These are phyloP conservation scores for Muscicapa striata DNA, from an alignment of 2,797 vertebrate species.

Conservation along the genomic window DNA sequence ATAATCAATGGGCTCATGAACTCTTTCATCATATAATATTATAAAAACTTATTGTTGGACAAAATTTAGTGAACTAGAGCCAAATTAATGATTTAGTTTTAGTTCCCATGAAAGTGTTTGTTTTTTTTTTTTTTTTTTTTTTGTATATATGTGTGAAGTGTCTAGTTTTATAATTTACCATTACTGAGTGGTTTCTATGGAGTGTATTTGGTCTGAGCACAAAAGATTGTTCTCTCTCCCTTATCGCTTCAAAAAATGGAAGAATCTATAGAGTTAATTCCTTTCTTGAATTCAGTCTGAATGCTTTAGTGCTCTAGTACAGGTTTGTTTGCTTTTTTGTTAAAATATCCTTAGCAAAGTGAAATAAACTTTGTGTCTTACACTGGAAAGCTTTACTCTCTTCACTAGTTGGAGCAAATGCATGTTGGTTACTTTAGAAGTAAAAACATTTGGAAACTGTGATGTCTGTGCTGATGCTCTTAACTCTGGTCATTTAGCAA, in stretches of 20 bases:
- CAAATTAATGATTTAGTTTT: neutral
- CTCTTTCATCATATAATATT: neutral
- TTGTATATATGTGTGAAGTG: neutral
- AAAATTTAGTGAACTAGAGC: neutral
- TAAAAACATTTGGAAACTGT: neutral
- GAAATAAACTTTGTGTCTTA: neutral
- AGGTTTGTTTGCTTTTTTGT: neutral
- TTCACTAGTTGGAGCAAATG: neutral
- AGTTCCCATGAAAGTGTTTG: neutral
- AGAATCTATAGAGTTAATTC: neutral
- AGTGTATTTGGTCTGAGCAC: neutral
- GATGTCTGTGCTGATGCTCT: neutral
- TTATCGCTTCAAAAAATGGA: neutral
- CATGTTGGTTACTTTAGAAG: neutral
- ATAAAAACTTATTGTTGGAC: neutral
- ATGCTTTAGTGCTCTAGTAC: neutral
- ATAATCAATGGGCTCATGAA: neutral
- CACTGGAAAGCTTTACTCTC: neutral
- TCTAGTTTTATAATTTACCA: neutral
- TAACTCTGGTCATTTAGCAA: neutral
- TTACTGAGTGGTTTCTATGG: neutral
- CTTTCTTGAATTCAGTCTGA: neutral
- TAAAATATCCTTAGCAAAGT: neutral
- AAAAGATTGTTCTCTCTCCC: neutral
- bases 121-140: fast-evolving